Percentiles rank a stretch among this genome's conserved stretches.
Evolutionary conservation across 2,888 invertebrate species (phyloP).

Genomic region (Cephonodes hylas): DNA sequence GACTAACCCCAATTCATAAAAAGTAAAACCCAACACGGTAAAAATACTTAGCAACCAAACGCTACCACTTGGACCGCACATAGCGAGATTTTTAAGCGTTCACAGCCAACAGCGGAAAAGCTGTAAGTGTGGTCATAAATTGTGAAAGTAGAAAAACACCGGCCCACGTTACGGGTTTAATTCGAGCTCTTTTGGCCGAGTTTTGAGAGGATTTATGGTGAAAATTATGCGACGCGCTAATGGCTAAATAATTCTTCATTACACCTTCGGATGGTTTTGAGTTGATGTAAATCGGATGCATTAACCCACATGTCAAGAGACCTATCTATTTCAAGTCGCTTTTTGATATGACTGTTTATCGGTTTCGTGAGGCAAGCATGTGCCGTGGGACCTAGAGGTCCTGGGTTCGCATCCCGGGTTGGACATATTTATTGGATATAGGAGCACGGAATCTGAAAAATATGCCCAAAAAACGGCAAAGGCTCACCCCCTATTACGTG

Average conservation of each 20-base stretch:
- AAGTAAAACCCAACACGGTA: background rate
- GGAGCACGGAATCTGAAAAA: too few species aligned
- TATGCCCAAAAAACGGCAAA: too few species aligned
- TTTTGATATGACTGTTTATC: too few species aligned
- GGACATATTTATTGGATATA: too few species aligned
- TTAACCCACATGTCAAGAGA: too few species aligned
- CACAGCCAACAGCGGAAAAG: conserved; percentile 50
- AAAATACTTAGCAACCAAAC: conserved; percentile 13
- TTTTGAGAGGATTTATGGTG: conserved; percentile 11
- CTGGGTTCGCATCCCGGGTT: too few species aligned
- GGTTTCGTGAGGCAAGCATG: too few species aligned
- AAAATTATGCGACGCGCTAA: conserved; percentile 7
- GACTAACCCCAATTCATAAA: background rate
- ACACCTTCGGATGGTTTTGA: background rate
- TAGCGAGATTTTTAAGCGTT: conserved; percentile 66
- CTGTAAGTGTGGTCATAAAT: conserved; percentile 75
- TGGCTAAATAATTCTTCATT: conserved; percentile 5
- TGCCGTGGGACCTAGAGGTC: too few species aligned
- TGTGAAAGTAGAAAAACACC: conserved; percentile 57
- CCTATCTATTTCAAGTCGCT: too few species aligned
- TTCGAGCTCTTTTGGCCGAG: conserved; percentile 15
- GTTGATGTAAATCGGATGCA: too few species aligned
- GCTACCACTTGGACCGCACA: conserved; percentile 29
- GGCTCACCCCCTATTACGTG: too few species aligned
- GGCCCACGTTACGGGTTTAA: conserved; percentile 16